Evolutionary conservation across 1,140 invertebrate species (phyloP).

Genomic region (Chrysopa pallens): DNA sequence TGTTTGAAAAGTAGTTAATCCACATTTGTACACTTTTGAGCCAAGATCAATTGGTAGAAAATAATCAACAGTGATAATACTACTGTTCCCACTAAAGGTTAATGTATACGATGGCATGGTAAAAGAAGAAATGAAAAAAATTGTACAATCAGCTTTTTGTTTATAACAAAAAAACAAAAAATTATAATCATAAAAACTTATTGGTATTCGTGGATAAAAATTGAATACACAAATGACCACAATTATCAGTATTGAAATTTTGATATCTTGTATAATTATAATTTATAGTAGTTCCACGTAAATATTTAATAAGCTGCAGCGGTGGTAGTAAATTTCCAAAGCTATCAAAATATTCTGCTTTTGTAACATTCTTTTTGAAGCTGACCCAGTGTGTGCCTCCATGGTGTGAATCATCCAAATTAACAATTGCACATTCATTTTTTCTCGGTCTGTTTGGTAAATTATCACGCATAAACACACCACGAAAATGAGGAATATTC

Average conservation of each 20-base stretch:
- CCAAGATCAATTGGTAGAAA: no score
- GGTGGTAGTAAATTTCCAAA: conserved; percentile 15
- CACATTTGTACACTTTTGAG: no score
- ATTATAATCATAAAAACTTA: not conserved
- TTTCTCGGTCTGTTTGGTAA: conserved; percentile 7
- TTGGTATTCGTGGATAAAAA: conserved; percentile 9
- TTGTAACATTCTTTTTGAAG: conserved; percentile 11
- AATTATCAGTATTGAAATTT: conserved; percentile 6
- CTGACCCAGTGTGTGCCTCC: conserved; percentile 16
- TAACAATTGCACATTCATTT: conserved; percentile 14
- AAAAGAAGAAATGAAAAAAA: no score
- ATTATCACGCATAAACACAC: conserved; percentile 16
- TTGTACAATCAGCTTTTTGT: no score
- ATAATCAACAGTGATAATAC: no score
- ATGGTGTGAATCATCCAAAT: conserved; percentile 15
- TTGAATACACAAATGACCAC: conserved; percentile 13
- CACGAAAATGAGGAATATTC: conserved; percentile 13
- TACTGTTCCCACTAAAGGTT: no score
- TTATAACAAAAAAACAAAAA: no score
- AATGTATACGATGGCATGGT: not conserved
- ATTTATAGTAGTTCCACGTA: conserved; percentile 1
- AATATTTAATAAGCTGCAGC: conserved; percentile 12
- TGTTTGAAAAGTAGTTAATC: no score
- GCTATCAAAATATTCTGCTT: conserved; percentile 8
- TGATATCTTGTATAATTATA: conserved; percentile 7